Base-by-base conservation (phyloP, 2,888 invertebrate species). In the Notodonta dromedarius region DNA sequence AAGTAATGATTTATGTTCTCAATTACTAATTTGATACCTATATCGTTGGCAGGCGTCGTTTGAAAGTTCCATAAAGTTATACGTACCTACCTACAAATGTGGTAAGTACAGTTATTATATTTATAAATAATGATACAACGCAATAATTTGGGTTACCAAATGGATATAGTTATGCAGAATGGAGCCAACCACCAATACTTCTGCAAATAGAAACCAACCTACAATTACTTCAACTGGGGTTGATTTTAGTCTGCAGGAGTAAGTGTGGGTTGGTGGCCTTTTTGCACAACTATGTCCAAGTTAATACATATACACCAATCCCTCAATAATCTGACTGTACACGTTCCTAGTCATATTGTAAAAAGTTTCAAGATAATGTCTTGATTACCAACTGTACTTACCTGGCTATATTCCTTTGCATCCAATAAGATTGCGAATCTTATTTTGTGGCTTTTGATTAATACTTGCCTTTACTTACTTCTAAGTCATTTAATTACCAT, bases 71-170 rank as follows among this genome's bases (percentile, higher is more conserved):
- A 60, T 52, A 35, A n/a, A 53, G 53, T 55, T 56, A 63, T 60
- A 56, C 51, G 55, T 57, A 60, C 51, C 58, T 57, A 60, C 51
- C 58, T 54, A 58, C 13, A 12, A 53, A 67, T 58, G 53, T 61
- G 79, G 78, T 83, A 80, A 82, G 80, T 81, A 79, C 79, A 83
- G 83, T 77, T 72, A 56, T 64, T 62, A 60, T 60, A 66, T 68
- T 65, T 60, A 56, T 61, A 65, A 69, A 50, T 62, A 66, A 57
- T 62, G 63, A 65, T 53, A 66, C 56, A 64, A 53, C 63, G 66
- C 75, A 77, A 75, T 74, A 72, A 74, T 71, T 63, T 63, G 44
- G 57, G 63, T 67, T 65, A 65, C 48, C 46, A 69, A 55, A 60
- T 61, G 61, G 52, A 62, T 57, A 24, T 24, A 24, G 24, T 24